Base-by-base conservation (phyloP, 1,140 invertebrate genomes). In the Bilobella aurantiaca region DNA sequence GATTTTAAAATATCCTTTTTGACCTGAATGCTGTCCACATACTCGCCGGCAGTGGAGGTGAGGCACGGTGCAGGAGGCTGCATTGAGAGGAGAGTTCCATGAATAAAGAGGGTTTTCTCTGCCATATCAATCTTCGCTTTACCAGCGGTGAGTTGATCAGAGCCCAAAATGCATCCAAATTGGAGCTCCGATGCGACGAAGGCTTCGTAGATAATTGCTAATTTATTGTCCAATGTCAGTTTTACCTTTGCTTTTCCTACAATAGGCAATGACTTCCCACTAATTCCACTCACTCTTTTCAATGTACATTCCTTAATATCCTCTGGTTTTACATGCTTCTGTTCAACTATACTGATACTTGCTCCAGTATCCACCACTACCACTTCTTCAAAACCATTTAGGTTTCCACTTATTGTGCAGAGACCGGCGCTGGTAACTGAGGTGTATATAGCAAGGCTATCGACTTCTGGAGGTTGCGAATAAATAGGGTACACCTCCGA, bases 111-210 rank as follows among this genome's bases (percentile, higher is more conserved):
- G 8, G 49, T n/a, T 56, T 23, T 5, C 5, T 56, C 21, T 5
- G 5, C 49, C 8, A 56, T 5, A 56, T 56, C 25, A 23, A 56
- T 56, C 49, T n/a, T 12, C 25, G 49, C 49, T 56, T 23, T 5
- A 12, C 14, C 49, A 5, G 49, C 49, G 23, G 14, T 14, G 49
- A 56, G 49, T 23, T 56, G 49, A 23, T 56, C 49, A 56, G 14
- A 5, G 5, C 49, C 25, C 14, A 56, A 56, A 23, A 56, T 56
- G 49, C 49, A 56, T 56, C 49, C 49, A 56, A 56, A 56, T 25
- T 14, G 49, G 3, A 56, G 21, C 23, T 56, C 49, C 23, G 12
- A 3, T 5, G 21, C 49, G 5, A 56, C 49, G 23, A 14, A 56
- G 14, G 49, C 49, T 14, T 56, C 14, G 23, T 56, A 56, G 5